Conservation (phyloP, 1,140 invertebrate species). For the Archegozetes longisetosus region DNA sequence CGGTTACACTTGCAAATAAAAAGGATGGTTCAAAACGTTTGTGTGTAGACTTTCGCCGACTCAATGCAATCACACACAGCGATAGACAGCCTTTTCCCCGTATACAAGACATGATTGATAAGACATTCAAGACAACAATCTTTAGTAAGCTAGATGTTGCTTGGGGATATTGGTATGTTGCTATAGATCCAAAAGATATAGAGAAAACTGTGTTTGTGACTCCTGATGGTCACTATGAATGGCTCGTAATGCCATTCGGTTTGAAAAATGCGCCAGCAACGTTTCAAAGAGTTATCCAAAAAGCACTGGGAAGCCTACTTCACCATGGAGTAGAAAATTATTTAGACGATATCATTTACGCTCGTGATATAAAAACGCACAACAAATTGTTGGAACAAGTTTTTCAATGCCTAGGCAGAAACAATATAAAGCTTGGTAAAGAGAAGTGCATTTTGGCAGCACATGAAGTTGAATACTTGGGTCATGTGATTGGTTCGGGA, state of each 20-base stretch:
- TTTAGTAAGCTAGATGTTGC: constrained; percentile 15
- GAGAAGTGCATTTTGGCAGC: background rate
- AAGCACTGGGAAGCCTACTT: constrained; percentile 15
- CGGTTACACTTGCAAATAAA: constrained; percentile 3
- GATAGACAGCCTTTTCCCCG: background rate
- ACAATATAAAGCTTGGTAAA: constrained; percentile 17
- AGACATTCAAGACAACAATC: background rate
- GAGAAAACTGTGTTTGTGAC: constrained; percentile 14
- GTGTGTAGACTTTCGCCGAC: background rate
- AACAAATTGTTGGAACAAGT: constrained; percentile 10
- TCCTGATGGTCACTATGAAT: constrained; percentile 14
- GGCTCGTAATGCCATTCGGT: constrained; percentile 21
- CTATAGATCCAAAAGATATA: constrained; percentile 2
- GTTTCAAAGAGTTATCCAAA: constrained; percentile 24
- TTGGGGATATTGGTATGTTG: constrained; percentile 16
- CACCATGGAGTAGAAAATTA: constrained; percentile 18
- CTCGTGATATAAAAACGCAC: background rate
- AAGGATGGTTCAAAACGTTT: constrained; percentile 1
- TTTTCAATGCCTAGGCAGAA: constrained; percentile 25
- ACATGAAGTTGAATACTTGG: constrained; percentile 5
- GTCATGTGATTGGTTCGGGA: background rate
- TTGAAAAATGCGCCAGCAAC: constrained; percentile 23
- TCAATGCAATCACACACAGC: constrained; percentile 1
- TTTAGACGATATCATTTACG: constrained; percentile 24
- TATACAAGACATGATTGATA: constrained; percentile 2